Conservation (phyloP, 2,113 vertebrate species). For the Nibea coibor region DNA sequence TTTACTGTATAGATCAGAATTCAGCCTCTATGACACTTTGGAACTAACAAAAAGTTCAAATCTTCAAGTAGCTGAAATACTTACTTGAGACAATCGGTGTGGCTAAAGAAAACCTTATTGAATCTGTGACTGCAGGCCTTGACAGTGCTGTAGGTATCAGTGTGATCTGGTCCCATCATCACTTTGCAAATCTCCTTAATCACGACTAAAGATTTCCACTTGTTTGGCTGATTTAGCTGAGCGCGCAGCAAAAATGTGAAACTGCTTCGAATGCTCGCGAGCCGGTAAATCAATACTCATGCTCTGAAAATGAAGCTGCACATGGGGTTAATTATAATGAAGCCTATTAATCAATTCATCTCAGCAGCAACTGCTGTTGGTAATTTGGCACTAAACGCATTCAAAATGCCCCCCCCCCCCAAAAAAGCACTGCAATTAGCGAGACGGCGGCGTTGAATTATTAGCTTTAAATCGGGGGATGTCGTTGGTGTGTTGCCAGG, state of each 20-base stretch:
- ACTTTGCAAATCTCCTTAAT: slow-evolving; percentile 6
- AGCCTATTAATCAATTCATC: slow-evolving; percentile 67
- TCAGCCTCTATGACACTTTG: slow-evolving; percentile 35
- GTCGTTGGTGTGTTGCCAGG: slow-evolving; percentile 44
- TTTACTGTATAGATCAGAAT: slow-evolving; percentile 55
- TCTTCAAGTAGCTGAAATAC: neutral
- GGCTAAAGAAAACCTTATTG: neutral
- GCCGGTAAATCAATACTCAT: slow-evolving; percentile 55
- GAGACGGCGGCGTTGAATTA: slow-evolving; percentile 23
- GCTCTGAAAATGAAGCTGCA: slow-evolving; percentile 62
- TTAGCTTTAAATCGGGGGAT: slow-evolving; percentile 50
- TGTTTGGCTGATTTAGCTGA: slow-evolving; percentile 32
- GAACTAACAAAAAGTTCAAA: neutral
- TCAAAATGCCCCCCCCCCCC: slow-evolving; percentile 11
- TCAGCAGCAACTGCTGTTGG: slow-evolving; percentile 49
- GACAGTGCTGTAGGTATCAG: neutral
- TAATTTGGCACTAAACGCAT: slow-evolving; percentile 67
- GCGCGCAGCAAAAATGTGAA: slow-evolving; percentile 31
- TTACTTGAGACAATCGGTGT: neutral
- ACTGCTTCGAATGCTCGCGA: slow-evolving; percentile 30
- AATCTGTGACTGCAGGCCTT: neutral
- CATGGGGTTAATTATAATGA: slow-evolving; percentile 69
- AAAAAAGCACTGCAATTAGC: slow-evolving; percentile 61
- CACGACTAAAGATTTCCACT: slow-evolving; percentile 6
- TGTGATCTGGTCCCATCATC: neutral